phyloP scores from a whole-genome alignment of 2,113 vertebrate genomes.

The Ictalurus punctatus region DNA sequence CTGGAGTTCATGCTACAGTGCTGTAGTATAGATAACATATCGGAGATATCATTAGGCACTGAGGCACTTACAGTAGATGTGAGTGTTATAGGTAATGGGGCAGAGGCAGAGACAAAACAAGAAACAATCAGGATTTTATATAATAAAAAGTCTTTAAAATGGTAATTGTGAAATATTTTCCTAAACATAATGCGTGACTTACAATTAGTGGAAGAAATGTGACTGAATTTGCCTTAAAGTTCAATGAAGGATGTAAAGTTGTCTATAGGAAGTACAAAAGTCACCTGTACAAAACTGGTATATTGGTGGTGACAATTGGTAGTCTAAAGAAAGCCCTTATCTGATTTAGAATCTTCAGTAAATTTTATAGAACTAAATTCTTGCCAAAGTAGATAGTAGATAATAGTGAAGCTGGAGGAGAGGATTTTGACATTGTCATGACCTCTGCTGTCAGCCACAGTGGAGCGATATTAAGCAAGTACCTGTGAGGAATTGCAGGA shows the following conservation, averaged over 20 bases:
- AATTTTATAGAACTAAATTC: not conserved
- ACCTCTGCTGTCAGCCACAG: not conserved
- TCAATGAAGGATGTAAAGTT: not conserved
- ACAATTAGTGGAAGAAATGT: not conserved
- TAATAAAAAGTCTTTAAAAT: too few relatives aligned
- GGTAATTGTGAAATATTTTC: too few relatives aligned
- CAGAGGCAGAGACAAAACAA: too few relatives aligned
- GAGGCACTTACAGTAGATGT: too few relatives aligned
- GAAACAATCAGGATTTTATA: too few relatives aligned
- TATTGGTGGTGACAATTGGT: not conserved
- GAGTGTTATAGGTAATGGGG: too few relatives aligned
- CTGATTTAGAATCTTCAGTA: not conserved
- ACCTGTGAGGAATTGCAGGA: not conserved
- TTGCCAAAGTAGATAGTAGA: not conserved
- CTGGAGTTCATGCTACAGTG: too few relatives aligned
- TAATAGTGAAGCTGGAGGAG: not conserved
- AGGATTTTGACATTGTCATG: not conserved
- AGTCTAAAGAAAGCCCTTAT: not conserved
- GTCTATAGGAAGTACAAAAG: not conserved
- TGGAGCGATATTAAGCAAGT: not conserved
- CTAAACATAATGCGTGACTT: too few relatives aligned
- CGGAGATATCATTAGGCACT: too few relatives aligned
- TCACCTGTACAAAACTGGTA: too few relatives aligned
- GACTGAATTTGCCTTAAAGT: not conserved
- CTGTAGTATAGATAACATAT: too few relatives aligned